Percentiles rank a stretch among this genome's conserved stretches.
Conservation (phyloP, 2,888 invertebrate species). For the Tuta absoluta region DNA sequence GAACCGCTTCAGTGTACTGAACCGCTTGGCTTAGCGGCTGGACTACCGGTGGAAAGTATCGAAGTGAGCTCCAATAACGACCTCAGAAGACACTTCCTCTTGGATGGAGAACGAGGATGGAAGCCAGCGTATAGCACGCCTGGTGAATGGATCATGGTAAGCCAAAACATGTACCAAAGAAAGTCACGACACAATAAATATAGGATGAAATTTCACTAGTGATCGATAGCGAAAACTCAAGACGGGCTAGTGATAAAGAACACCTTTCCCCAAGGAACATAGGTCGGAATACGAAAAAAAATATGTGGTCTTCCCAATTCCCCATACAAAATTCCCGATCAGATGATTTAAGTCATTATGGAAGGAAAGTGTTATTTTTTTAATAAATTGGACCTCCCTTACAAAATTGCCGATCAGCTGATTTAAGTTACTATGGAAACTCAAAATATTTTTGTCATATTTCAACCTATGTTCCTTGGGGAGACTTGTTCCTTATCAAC, state of each 20-base stretch:
- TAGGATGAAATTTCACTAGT: too few species aligned
- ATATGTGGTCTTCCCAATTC: too few species aligned
- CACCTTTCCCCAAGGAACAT: not conserved
- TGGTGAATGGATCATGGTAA: slow-evolving; percentile 86
- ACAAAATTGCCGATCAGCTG: too few species aligned
- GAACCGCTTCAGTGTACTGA: slow-evolving; percentile 82
- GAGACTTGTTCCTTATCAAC: too few species aligned
- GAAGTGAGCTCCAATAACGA: slow-evolving; percentile 83
- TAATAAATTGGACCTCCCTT: too few species aligned
- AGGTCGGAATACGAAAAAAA: not conserved
- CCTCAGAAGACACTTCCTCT: slow-evolving; percentile 63
- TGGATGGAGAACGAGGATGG: slow-evolving; percentile 82
- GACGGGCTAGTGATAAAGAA: not conserved
- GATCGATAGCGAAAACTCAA: too few species aligned
- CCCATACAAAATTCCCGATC: too few species aligned
- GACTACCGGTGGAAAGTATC: slow-evolving; percentile 84
- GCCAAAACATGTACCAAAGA: slow-evolving; percentile 27
- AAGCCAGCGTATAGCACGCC: slow-evolving; percentile 84
- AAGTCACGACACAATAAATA: not conserved
- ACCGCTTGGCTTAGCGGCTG: slow-evolving; percentile 86
- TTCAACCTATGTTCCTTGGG: too few species aligned
- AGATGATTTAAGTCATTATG: too few species aligned
- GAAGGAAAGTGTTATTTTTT: too few species aligned
- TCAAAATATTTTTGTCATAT: too few species aligned
- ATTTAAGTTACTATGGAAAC: too few species aligned